Evolutionary conservation across 1,140 invertebrate species (phyloP), one percentile per base, ranked within the genome.

Genomic region (Plectus sambesii): DNA sequence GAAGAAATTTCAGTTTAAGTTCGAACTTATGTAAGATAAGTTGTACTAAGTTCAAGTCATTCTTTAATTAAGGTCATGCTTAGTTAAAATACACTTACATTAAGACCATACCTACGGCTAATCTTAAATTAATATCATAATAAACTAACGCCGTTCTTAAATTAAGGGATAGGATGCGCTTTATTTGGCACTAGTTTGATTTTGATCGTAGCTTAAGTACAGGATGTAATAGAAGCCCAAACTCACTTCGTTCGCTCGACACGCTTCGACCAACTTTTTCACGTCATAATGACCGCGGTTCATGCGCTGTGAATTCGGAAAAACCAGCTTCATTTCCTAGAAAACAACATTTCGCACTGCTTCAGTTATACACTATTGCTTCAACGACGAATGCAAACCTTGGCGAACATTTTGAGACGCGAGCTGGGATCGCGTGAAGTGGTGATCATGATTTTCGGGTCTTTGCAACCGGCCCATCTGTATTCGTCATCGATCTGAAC

Each of bases 361-460:
- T 4, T 30, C 9, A 37, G 8, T 19, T 19, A 3, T 43, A 3
- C 2, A 49, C 46, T 19, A 40, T 40, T 42, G 17, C 20, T 15
- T 19, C 27, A 35, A 37, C 17, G 23, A 33, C 15, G n/a, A 40
- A 42, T 27, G 30, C 35, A 42, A 66, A 78, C 78, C 75, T 98
- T 97, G 5, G 84, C 85, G 77, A 99, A 99, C 79, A 89, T 85
- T 75, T 97, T 98, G 1, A 99, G 71, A 48, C 84, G 79, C 1
- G 89, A 82, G 62, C 88, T 96, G 0, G 94, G 94, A 69, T 98
- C 87, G 62, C 90, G 77, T 0, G 90, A 93, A 1, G 94, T 99
- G 1, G 94, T 98, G 8, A 99, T 81, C 66, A 99, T 84, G 44
- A 99, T 85, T 76, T 97, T 97, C 0, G 94, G 93, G 74, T 98